phyloP scores from a whole-genome alignment of 2,797 vertebrate genomes.

The Notoglanidium macrostoma region DNA sequence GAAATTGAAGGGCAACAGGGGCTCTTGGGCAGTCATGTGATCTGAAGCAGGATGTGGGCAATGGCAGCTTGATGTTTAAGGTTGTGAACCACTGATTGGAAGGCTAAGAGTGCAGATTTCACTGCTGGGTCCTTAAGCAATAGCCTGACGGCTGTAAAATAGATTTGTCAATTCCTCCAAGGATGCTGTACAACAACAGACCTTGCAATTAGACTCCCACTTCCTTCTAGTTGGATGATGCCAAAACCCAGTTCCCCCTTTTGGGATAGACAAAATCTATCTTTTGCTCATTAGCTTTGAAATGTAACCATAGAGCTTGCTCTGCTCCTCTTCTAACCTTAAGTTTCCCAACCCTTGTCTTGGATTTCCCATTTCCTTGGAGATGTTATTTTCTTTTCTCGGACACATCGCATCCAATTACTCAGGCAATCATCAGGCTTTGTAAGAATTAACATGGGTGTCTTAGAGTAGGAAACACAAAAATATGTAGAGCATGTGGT shows the following conservation, averaged over 20 bases:
- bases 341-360: background rate
- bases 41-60: background rate
- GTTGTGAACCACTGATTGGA: background rate
- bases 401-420: background rate
- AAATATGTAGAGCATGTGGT: background rate
- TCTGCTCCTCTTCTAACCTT: background rate
- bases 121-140: background rate
- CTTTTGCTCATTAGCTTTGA: background rate
- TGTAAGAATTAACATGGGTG: background rate
- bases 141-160: too few relatives aligned
- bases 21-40: background rate
- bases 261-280: background rate
- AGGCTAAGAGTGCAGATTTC: background rate
- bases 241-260: background rate
- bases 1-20: background rate
- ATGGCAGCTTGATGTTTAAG: background rate
- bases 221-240: background rate
- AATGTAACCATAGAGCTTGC: background rate
- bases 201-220: background rate
- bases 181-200: background rate
- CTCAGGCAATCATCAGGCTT: background rate
- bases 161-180: background rate
- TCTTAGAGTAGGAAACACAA: background rate
- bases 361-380: too few relatives aligned
- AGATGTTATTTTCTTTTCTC: background rate